Percentiles rank a stretch among this genome's conserved stretches.
phyloP scores from a whole-genome alignment of 1,140 invertebrate genomes.

The Bombus polaris region DNA sequence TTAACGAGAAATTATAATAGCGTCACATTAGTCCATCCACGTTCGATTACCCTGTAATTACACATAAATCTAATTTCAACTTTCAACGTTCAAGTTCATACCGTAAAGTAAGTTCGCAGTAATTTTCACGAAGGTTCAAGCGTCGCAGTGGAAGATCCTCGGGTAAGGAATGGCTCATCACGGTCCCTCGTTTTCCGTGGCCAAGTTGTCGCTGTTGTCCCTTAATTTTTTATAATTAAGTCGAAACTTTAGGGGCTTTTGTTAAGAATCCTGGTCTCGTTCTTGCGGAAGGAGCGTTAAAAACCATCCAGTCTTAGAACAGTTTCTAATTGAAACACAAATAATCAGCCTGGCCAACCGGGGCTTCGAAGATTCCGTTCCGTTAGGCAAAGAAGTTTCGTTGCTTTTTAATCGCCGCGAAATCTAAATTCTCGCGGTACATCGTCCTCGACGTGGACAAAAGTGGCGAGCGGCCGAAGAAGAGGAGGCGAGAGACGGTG shows the following conservation, averaged over 20 bases:
- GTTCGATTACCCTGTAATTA: not conserved
- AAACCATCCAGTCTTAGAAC: not conserved
- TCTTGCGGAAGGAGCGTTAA: not conserved
- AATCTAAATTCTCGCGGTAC: constrained; percentile 26
- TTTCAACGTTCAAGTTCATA: not conserved
- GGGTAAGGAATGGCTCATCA: not conserved
- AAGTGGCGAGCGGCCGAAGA: not conserved
- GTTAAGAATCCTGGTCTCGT: not conserved
- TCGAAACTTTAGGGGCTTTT: not conserved
- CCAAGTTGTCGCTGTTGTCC: not conserved
- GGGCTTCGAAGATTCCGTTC: not conserved
- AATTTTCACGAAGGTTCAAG: not conserved
- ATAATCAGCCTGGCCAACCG: not conserved
- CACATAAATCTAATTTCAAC: not conserved
- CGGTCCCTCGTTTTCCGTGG: not conserved
- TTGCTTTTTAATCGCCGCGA: not conserved
- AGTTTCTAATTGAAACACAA: constrained; percentile 5
- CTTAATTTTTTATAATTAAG: not conserved
- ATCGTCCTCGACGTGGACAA: not conserved
- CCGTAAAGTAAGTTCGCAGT: not conserved
- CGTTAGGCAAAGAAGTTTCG: not conserved
- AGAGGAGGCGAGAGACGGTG: not conserved
- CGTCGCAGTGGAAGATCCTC: not conserved
- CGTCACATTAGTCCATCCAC: not conserved
- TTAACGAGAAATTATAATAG: not conserved